Evolutionary conservation across 2,888 invertebrate genomes (phyloP), one percentile per base, ranked within the genome.

Genomic region (Caenorhabditis sp.): DNA sequence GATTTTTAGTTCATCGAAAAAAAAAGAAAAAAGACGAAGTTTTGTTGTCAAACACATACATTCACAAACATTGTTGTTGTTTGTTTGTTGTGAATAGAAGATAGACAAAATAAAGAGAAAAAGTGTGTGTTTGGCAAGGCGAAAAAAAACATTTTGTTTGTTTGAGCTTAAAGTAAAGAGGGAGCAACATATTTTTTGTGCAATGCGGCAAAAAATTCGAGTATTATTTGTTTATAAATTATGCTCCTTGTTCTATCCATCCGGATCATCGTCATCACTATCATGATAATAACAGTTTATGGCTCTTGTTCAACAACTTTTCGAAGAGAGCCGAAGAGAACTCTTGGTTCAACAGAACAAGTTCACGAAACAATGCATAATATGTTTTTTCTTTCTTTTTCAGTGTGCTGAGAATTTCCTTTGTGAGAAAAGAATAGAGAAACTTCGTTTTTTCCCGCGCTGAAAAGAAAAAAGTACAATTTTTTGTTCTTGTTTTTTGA

Each of bases 51-150:
- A 43, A 43, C 43, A 43, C 43, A 43, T 3, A 43, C 43, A 43
- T 43, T 17, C 17, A 43, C 43, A 43, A 43, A 43, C 43, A 43
- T 43, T 43, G 43, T 43, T 43, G 43, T 43, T 43, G 43, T 43
- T 43, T 43, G 43, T 43, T 43, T 43, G 43, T 43, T 43, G 43
- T 43, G 43, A 43, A 43, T 43, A 43, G 43, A 43, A 43, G 43
- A 43, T 43, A 43, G 43, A 43, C 43, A 14, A 43, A 43, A 43
- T 43, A 43, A 43, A 7, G 17, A 43, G 43, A 43, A 43, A 43
- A 43, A 43, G 17, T 43, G 43, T 43, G 31, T 31, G 31, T 43
- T n/a, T 43, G 43, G 43, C 43, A 43, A 43, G 17, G 43, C 43
- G 17, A 43, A 17, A 43, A 43, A 43, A 43, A 43, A 43, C 43